Base-by-base conservation (phyloP, 2,888 invertebrate species). In the Steinernema hermaphroditum region DNA sequence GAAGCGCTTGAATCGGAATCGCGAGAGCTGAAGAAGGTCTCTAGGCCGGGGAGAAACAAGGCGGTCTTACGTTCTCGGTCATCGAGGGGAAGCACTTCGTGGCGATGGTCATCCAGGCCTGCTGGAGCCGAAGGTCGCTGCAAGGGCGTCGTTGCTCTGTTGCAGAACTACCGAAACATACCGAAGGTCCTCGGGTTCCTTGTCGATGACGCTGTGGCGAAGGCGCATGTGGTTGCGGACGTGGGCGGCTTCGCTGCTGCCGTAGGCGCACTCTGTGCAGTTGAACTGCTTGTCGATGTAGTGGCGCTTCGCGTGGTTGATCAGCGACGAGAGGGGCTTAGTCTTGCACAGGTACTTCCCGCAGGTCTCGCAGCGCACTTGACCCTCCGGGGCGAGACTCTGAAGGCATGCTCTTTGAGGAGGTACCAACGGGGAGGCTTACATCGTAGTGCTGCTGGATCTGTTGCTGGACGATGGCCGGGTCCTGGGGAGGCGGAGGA, bases 271-370 rank as follows among this genome's bases (percentile, higher is more conserved):
- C 68, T 24, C 22, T 2, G 68, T 29, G 46, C 74, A 74, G 32
- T 57, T 69, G 72, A 74, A 74, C 69, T 74, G 74, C 34, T 74
- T 74, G 24, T 32, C 27, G 19, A 16, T 22, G 72, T 69, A 72
- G 69, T 74, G 74, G 4, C 74, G 74, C 69, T 74, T 74, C 29
- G 74, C 74, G 69, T 74, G 74, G 41, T 74, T 74, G 41, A 74
- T 43, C 32, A 74, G 72, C 54, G 74, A 68, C 50, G 46, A 50
- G 19, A 72, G 72, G 9, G 74, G 74, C 68, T 74, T 72, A 19
- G 37, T 44, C 57, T 41, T 32, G 37, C 49, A 19, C 50, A 72
- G 29, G 19, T 34, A 37, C 50, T 68, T 68, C 34, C 72, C 27
- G 41, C 72, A 72, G 44, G 34, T 62, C 37, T 72, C 46, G 32